phyloP scores from a whole-genome alignment of 2,888 invertebrate genomes.

The Limnephilus rhombicus region DNA sequence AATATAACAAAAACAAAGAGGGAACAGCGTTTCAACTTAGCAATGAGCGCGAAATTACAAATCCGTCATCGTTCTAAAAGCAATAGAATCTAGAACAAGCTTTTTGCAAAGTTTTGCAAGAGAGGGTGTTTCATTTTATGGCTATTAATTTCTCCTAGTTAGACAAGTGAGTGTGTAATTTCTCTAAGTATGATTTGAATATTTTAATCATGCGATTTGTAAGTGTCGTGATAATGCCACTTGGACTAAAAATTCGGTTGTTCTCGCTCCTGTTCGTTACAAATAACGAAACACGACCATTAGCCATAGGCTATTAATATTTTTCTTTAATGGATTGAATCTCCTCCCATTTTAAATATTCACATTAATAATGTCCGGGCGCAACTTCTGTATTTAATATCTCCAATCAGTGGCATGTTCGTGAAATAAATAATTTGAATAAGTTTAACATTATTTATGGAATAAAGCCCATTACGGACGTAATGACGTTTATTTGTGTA shows the following conservation, averaged over 20 bases:
- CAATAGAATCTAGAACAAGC: not conserved
- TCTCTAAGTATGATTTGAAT: not conserved
- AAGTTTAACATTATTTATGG: not conserved
- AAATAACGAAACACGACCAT: constrained; percentile 24
- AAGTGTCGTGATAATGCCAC: not conserved
- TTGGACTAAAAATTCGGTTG: constrained; percentile 3
- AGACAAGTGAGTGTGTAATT: not conserved
- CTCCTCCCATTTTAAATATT: constrained; percentile 46
- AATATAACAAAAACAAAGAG: too few relatives aligned
- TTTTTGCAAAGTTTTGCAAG: not conserved
- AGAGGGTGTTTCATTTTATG: not conserved
- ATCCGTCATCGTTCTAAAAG: not conserved
- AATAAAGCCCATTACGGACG: not conserved
- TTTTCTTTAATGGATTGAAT: constrained; percentile 29
- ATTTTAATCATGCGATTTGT: not conserved
- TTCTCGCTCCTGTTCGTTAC: not conserved
- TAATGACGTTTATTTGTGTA: not conserved
- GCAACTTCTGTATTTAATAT: constrained; percentile 29
- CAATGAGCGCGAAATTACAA: not conserved
- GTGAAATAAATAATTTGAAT: constrained; percentile 3
- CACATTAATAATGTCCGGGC: constrained; percentile 37
- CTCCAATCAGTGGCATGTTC: not conserved
- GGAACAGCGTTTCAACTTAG: not conserved
- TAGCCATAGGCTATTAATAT: constrained; percentile 45
- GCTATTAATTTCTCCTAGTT: not conserved